These are phyloP conservation scores for Rhynchophorus ferrugineus DNA, from an alignment of 1,140 invertebrate genomes.

Conservation along the genomic window DNA sequence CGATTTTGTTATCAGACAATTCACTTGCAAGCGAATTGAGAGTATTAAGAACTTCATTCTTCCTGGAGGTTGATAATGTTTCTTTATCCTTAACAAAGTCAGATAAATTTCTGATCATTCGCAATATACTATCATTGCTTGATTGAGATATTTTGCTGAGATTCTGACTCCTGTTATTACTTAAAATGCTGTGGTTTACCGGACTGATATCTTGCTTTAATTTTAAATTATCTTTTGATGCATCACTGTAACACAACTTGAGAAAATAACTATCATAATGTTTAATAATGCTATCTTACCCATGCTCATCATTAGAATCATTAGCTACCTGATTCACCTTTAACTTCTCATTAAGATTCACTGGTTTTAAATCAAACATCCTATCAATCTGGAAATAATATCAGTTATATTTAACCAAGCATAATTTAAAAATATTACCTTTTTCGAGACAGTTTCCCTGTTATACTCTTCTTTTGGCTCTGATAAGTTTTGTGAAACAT, in stretches of 20 bases:
- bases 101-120: conserved; percentile 2
- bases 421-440: not conserved
- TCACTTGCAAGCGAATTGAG: not conserved
- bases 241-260: not conserved
- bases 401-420: not conserved
- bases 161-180: conserved; percentile 2
- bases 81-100: not conserved
- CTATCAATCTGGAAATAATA: not conserved
- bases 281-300: too few species aligned
- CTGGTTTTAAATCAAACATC: not conserved
- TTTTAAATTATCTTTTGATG: not conserved
- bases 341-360: not conserved
- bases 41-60: not conserved
- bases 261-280: too few species aligned
- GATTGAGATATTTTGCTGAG: not conserved
- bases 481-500: not conserved
- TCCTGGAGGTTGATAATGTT: not conserved
- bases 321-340: not conserved
- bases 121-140: not conserved
- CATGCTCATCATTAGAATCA: too few species aligned
- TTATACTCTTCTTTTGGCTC: not conserved
- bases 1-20: not conserved
- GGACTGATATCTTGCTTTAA: not conserved
- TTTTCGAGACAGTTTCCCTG: not conserved
- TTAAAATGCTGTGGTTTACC: not conserved